Evolutionary conservation across 2,797 vertebrate genomes (phyloP), one percentile per base, ranked within the genome.

Genomic region (Poeciliopsis gracilis): DNA sequence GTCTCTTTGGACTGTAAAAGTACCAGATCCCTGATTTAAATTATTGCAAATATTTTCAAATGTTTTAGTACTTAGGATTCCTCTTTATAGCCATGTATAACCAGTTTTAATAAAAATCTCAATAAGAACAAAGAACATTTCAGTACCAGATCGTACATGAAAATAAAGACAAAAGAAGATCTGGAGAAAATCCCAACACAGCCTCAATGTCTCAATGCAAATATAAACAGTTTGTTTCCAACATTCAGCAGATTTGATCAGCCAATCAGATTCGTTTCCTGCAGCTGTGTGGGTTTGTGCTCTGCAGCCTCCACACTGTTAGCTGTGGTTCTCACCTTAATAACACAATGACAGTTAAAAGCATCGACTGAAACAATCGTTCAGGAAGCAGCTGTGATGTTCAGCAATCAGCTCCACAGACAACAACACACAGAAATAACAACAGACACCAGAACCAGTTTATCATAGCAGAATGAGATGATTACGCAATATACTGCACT

Each of bases 371-470:
- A 66, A 18, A 45, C 6, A 75, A 15, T 23, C 25, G 47, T 80
- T 41, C 73, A 61, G 53, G 78, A 80, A 80, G 2, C 45, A 75
- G 53, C 72, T 55, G 61, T 72, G 6, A 30, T 79, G 70, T n/a
- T 38, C 10, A 47, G 28, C 30, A 25, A 28, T 28, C 55, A 28
- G 8, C 55, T 57, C 55, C 33, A 33, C 33, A 2, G 55, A 57
- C 11, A 11, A 57, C 28, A 57, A 28, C 7, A 28, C 7, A 59
- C 55, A 30, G 30, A 28, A 59, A 59, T 30, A 5, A 59, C 45
- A 59, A 1, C 30, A 59, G 55, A 57, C 13, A 11, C 3, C 55
- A n/a, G 55, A 59, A 59, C 12, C 5, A 28, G 30, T 30, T 59
- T 59, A 59, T 28, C 15, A 13, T 5, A 30, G n/a, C n/a, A 30